Percentiles rank a stretch among this genome's conserved stretches.
Evolutionary conservation across 1,140 invertebrate species (phyloP).

Genomic region (Yoshiicerus persimilis): DNA sequence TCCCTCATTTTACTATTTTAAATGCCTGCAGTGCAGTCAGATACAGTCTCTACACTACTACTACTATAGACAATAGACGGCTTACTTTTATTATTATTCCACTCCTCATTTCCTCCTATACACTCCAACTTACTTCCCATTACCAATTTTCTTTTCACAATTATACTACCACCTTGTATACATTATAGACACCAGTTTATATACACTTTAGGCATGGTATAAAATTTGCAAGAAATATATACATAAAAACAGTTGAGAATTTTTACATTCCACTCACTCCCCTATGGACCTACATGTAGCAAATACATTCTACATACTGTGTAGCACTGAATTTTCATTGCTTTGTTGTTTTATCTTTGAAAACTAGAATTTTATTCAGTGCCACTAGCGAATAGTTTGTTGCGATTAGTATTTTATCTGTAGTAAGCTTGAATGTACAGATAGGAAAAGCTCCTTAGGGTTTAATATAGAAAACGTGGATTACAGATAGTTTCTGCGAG

Average conservation of each 20-base stretch:
- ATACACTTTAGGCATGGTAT: too few relatives aligned
- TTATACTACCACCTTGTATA: neutral
- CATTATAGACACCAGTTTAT: too few relatives aligned
- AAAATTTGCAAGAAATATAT: too few relatives aligned
- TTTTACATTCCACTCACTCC: neutral
- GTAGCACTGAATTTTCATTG: neutral
- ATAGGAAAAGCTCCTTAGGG: neutral
- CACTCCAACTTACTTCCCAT: neutral
- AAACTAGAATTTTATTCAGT: neutral
- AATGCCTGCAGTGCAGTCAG: neutral
- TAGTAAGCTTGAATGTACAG: neutral
- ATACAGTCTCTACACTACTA: too few relatives aligned
- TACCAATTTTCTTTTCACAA: neutral
- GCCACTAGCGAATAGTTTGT: neutral
- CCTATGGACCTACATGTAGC: neutral
- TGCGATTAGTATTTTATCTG: neutral
- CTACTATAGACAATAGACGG: too few relatives aligned
- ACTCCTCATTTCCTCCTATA: neutral
- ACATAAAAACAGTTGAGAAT: neutral
- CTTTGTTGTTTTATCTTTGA: neutral
- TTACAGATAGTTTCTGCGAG: neutral
- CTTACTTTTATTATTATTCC: neutral
- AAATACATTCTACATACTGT: neutral
- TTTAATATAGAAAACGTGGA: neutral
- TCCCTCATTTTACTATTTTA: neutral